Evolutionary conservation across 2,113 vertebrate species (phyloP), one percentile per base, ranked within the genome.

Genomic region (Morone chrysops): DNA sequence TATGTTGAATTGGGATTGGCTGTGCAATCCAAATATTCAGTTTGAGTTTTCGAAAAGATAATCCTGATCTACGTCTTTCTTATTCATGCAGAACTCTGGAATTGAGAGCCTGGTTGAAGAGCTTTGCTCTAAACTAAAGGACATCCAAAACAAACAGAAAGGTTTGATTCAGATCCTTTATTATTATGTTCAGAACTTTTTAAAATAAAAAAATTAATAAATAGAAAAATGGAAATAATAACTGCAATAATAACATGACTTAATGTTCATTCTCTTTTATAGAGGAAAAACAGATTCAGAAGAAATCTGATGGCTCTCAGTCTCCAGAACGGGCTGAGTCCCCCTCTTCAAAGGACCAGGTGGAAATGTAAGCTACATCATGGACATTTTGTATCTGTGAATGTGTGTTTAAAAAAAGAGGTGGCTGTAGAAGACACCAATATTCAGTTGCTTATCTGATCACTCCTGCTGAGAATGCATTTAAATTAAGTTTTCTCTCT

Each of bases 31-130:
- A 31, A 31, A 4, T 83, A 7, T 67, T 70, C 0, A 13, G 14
- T 63, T 63, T 14, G 36, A 25, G 9, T 68, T 56, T 12, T 75
- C 4, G 47, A 56, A 77, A 57, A 75, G 62, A 8, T 78, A 48
- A 36, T 53, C 25, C 65, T 87, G 31, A 31, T 31, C 31, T 31
- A 3, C 31, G 47, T 91, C 14, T 77, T 73, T 89, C 62, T 90
- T 4, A 82, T 50, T 62, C 16, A 0, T 63, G 7, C 95, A 99
- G 98, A 99, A 97, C 94, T 99, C 98, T 92, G 98, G 97, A 71
- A 98, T 99, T 82, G 98, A 99, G 96, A 98, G 96, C 3, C 94
- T 99, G 91, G 98, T 99, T 92, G 98, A 99, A 93, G 98, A 99
- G 95, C 98, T 99, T 92, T 99, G 98, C 96, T 98, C 97, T 92